Conservation (phyloP, 1,140 invertebrate genomes). For the Papilio polyxenes region DNA sequence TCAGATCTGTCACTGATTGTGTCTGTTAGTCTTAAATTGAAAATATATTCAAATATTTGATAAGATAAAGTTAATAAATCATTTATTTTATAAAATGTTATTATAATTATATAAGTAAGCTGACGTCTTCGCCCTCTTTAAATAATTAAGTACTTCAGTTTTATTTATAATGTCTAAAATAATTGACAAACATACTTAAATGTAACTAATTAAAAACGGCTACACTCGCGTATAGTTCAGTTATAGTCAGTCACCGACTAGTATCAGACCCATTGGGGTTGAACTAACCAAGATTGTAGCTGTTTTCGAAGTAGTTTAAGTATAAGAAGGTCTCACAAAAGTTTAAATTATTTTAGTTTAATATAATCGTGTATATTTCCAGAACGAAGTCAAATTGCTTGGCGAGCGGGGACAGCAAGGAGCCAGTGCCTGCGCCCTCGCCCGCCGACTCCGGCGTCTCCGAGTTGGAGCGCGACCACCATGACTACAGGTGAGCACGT, state of each 20-base stretch:
- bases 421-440: slow-evolving; percentile 84
- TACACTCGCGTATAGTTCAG: not conserved
- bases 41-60: slow-evolving; percentile 3
- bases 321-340: too few relatives aligned
- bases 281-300: too few relatives aligned
- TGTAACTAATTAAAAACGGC: not conserved
- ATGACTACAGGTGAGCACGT: slow-evolving; percentile 68
- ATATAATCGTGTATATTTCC: slow-evolving; percentile 51
- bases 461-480: slow-evolving; percentile 85
- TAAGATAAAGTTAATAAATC: not conserved
- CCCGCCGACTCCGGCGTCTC: slow-evolving; percentile 87
- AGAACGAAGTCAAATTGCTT: slow-evolving; percentile 71
- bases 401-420: slow-evolving; percentile 64
- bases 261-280: too few relatives aligned
- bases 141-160: not conserved
- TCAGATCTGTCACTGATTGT: slow-evolving; percentile 8
- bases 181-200: too few relatives aligned
- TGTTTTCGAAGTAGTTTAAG: too few relatives aligned
- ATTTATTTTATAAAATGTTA: slow-evolving; percentile 4
- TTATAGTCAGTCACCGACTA: too few relatives aligned
- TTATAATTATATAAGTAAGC: not conserved
- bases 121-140: not conserved
- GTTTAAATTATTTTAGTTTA: not conserved
- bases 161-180: not conserved
- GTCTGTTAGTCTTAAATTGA: not conserved